phyloP scores from a whole-genome alignment of 2,113 vertebrate genomes.

The Cottus gobio region DNA sequence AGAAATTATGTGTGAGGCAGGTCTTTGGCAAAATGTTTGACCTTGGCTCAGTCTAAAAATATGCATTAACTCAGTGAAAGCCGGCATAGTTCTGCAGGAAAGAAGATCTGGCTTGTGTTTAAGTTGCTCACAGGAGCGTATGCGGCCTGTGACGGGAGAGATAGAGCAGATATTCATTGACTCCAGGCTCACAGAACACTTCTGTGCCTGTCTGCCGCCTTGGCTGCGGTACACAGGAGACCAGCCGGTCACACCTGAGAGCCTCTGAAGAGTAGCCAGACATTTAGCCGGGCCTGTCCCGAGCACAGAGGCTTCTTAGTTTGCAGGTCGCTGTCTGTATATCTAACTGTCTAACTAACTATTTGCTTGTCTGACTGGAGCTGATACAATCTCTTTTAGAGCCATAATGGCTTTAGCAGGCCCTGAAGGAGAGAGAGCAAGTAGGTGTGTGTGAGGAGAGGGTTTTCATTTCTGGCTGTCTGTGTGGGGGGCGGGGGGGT shows the following conservation, averaged over 20 bases:
- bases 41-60: constrained; percentile 75
- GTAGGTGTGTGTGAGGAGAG: constrained; percentile 64
- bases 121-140: constrained; percentile 45
- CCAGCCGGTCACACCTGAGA: constrained; percentile 77
- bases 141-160: constrained; percentile 52
- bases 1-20: constrained; percentile 70
- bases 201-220: constrained; percentile 68
- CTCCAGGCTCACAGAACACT: constrained; percentile 67
- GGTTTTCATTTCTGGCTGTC: constrained; percentile 70
- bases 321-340: constrained; percentile 56
- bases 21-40: constrained; percentile 70
- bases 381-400: constrained; percentile 69
- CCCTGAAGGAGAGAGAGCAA: constrained; percentile 65
- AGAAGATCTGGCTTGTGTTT: constrained; percentile 76
- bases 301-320: constrained; percentile 64
- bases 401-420: constrained; percentile 77
- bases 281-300: constrained; percentile 66
- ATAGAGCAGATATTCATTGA: constrained; percentile 75
- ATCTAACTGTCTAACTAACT: constrained; percentile 67
- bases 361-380: constrained; percentile 67
- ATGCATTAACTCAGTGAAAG: constrained; percentile 76
- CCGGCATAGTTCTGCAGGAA: constrained; percentile 71
- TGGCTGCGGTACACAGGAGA: constrained; percentile 66
- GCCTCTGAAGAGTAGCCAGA: constrained; percentile 76
- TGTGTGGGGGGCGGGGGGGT: constrained; percentile 43